Evolutionary conservation across 2,888 invertebrate genomes (phyloP).

Genomic region (Drosophila incognita): DNA sequence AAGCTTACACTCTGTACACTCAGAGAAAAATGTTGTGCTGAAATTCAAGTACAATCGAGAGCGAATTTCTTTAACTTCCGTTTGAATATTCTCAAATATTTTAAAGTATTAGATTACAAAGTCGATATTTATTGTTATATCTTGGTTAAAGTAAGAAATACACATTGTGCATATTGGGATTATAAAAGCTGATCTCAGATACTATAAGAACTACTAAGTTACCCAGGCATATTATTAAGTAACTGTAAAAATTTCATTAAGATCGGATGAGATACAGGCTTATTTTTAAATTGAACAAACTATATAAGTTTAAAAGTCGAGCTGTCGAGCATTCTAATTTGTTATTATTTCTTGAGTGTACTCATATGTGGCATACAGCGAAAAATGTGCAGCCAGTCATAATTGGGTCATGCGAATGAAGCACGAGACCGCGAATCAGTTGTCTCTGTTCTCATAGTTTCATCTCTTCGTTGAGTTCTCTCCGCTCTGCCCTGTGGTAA

Average conservation of each 20-base stretch:
- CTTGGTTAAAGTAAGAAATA: not conserved
- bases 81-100: not conserved
- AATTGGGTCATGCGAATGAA: constrained; percentile 52
- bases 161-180: too few species aligned
- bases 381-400: constrained; percentile 37
- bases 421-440: constrained; percentile 56
- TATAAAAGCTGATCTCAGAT: not conserved
- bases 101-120: not conserved
- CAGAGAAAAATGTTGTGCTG: not conserved
- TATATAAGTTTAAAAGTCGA: not conserved
- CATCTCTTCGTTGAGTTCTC: not conserved
- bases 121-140: not conserved
- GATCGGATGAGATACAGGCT: not conserved
- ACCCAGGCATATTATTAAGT: too few species aligned
- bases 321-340: not conserved
- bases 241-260: too few species aligned
- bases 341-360: not conserved
- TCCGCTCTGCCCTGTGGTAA: constrained; percentile 41
- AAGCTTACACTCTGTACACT: not conserved
- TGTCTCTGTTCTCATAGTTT: constrained; percentile 6
- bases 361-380: constrained; percentile 4
- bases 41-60: not conserved
- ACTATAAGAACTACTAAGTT: not conserved
- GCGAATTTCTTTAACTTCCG: not conserved
- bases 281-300: not conserved